Percentiles rank a stretch among this genome's conserved stretches.
Conservation (phyloP, 2,113 vertebrate species). For the Vireo altiloquus region DNA sequence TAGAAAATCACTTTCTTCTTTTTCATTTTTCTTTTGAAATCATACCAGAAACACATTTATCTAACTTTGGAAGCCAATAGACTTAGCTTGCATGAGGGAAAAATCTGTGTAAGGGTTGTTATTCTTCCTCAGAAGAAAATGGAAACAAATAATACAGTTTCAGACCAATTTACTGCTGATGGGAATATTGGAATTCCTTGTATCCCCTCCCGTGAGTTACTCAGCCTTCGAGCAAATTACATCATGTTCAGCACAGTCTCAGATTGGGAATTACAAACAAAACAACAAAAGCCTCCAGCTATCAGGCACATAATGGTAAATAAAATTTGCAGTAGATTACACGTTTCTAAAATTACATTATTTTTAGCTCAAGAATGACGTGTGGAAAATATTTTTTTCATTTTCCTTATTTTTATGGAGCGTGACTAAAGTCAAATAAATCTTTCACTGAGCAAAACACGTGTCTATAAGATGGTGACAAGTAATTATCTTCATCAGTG, state of each 20-base stretch:
- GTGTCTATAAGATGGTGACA: background rate
- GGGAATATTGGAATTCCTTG: constrained; percentile 34
- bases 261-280: background rate
- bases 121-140: constrained; percentile 8
- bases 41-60: background rate
- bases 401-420: background rate
- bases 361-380: background rate
- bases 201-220: background rate
- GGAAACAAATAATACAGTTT: constrained; percentile 42
- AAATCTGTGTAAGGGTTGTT: background rate
- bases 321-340: background rate
- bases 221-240: background rate
- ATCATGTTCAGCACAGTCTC: background rate
- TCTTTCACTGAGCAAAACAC: background rate
- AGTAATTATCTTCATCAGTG: background rate
- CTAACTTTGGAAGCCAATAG: background rate
- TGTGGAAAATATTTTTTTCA: background rate
- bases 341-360: background rate
- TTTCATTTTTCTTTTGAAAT: background rate
- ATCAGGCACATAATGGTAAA: background rate
- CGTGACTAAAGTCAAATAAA: background rate
- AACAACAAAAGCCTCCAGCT: background rate
- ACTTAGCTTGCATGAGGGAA: background rate
- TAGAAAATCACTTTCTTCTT: background rate
- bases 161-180: background rate